These are phyloP conservation scores for Lutraria rhynchaena DNA, from an alignment of 1,140 invertebrate species.

Conservation along the genomic window DNA sequence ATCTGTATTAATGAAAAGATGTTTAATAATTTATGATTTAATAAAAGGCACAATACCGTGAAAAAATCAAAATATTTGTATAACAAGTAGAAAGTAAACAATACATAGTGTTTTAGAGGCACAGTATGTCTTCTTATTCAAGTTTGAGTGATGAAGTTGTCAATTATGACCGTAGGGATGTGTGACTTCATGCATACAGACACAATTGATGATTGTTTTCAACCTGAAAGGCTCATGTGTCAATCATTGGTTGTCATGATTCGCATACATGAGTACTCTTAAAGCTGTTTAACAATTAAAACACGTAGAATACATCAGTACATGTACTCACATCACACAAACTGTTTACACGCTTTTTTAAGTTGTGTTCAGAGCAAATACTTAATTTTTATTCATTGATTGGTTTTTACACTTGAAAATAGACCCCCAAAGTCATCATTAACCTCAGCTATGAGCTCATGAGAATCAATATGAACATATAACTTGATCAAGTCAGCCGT, in stretches of 20 bases:
- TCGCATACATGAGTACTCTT: too few species aligned
- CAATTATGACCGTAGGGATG: neutral
- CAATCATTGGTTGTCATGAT: neutral
- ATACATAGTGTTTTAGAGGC: neutral
- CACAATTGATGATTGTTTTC: constrained; percentile 27
- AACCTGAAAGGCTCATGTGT: neutral
- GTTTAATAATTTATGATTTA: constrained; percentile 18
- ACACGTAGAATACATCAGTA: too few species aligned
- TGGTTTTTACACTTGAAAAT: too few species aligned
- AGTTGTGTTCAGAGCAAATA: too few species aligned
- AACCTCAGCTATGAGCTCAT: too few species aligned
- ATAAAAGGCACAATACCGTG: neutral
- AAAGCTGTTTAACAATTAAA: too few species aligned
- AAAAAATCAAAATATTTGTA: constrained; percentile 26
- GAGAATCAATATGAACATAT: too few species aligned
- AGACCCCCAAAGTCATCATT: too few species aligned
- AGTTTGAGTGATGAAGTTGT: constrained; percentile 14
- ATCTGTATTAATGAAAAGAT: neutral
- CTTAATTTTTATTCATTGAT: too few species aligned
- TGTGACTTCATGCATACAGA: neutral
- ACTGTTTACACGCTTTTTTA: too few species aligned
- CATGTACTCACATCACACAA: too few species aligned
- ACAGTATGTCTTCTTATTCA: neutral
- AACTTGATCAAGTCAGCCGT: too few species aligned
- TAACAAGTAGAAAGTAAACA: neutral